Percentiles rank a stretch among this genome's conserved stretches.
Conservation (phyloP, 1,140 invertebrate species). For the Theocolax elegans region DNA sequence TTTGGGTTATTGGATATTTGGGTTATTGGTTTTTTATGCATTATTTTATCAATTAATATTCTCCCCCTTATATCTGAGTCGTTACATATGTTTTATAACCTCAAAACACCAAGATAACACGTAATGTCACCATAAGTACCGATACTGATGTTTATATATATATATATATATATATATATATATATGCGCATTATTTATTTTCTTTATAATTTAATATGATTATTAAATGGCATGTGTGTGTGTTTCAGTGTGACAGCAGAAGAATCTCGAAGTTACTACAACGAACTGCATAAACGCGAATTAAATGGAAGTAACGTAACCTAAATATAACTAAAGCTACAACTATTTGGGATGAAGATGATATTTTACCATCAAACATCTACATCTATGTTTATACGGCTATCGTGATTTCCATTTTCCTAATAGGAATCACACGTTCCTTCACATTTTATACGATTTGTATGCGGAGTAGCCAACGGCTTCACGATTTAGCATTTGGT, state of each 20-base stretch:
- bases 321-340: not conserved
- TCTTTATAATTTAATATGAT: too few relatives aligned
- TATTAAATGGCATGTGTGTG: too few relatives aligned
- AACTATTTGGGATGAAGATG: conserved; percentile 5
- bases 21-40: too few relatives aligned
- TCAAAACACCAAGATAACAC: too few relatives aligned
- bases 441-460: conserved; percentile 74
- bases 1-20: too few relatives aligned
- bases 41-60: too few relatives aligned
- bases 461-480: conserved; percentile 72
- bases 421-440: conserved; percentile 66
- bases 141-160: too few relatives aligned
- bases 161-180: too few relatives aligned
- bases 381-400: conserved; percentile 69
- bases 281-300: not conserved
- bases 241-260: conserved; percentile 31
- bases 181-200: too few relatives aligned
- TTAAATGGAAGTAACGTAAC: not conserved
- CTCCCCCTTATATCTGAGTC: too few relatives aligned
- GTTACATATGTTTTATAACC: too few relatives aligned
- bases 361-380: conserved; percentile 47
- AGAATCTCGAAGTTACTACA: conserved; percentile 27
- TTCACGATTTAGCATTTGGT: conserved; percentile 78
- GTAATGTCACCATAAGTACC: too few relatives aligned
- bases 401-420: conserved; percentile 65